Evolutionary conservation across 1,140 invertebrate species (phyloP).

Genomic region (Zaprionus ghesquierei): DNA sequence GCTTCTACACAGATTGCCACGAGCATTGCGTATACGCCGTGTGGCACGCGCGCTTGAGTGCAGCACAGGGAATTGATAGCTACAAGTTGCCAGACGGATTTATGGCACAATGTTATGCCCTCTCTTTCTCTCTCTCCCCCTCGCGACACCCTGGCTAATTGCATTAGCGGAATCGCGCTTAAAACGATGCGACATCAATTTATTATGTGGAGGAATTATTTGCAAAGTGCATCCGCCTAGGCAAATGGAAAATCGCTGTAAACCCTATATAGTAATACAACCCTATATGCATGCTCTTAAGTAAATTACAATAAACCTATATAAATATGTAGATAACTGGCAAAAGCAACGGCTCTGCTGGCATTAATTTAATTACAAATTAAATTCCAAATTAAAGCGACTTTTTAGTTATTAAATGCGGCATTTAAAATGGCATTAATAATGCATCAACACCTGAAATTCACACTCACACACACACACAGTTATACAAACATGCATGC

Average conservation of each 20-base stretch:
- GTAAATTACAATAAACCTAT: constrained; percentile 60
- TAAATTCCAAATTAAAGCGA: constrained; percentile 69
- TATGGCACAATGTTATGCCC: not conserved
- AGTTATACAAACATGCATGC: not conserved
- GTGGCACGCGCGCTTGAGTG: constrained; percentile 1
- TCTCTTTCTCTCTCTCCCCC: not conserved
- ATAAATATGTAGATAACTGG: constrained; percentile 9
- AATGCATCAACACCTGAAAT: constrained; percentile 74
- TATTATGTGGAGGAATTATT: constrained; percentile 51
- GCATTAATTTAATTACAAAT: constrained; percentile 76
- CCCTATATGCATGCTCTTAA: constrained; percentile 48
- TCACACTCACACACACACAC: constrained; percentile 28
- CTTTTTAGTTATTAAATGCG: constrained; percentile 61
- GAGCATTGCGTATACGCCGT: constrained; percentile 48
- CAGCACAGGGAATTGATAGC: constrained; percentile 47
- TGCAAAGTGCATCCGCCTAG: constrained; percentile 46
- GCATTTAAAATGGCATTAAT: constrained; percentile 78
- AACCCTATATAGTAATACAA: not conserved
- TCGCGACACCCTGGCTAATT: constrained; percentile 47
- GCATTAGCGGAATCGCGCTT: constrained; percentile 52
- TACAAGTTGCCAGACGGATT: constrained; percentile 34
- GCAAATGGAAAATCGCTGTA: constrained; percentile 52
- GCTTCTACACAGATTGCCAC: constrained; percentile 45
- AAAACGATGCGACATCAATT: constrained; percentile 57
- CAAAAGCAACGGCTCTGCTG: constrained; percentile 45